A percentile compares a stretch with the other conserved stretches of the same genome.
These are phyloP conservation scores for Leucopsar rothschildi DNA, from an alignment of 2,113 vertebrate genomes.

Conservation along the genomic window DNA sequence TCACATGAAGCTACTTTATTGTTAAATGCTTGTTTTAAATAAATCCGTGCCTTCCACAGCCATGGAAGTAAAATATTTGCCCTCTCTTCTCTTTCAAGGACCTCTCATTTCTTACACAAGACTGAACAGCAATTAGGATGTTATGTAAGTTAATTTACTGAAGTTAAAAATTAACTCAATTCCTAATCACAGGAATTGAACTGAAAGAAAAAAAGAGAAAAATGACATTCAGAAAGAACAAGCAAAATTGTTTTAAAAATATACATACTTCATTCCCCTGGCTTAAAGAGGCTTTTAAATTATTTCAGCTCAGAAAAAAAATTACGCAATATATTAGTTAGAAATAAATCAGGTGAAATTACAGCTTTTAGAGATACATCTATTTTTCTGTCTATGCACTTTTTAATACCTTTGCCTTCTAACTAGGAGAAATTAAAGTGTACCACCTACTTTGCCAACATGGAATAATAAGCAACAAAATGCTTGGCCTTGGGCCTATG, in stretches of 20 bases:
- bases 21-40: neutral
- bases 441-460: neutral
- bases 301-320: neutral
- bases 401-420: neutral
- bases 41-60: neutral
- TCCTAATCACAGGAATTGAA: neutral
- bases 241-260: neutral
- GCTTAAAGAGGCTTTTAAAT: neutral
- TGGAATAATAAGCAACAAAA: neutral
- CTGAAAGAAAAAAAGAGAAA: neutral
- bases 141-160: neutral
- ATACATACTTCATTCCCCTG: neutral
- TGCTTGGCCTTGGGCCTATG: neutral
- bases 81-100: neutral
- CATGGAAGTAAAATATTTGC: neutral
- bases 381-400: neutral
- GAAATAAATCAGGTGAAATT: neutral
- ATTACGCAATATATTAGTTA: neutral
- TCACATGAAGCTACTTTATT: neutral
- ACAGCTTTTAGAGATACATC: neutral
- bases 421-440: neutral
- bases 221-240: neutral
- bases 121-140: neutral
- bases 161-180: neutral
- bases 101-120: neutral